These are phyloP conservation scores for Syngnathus floridae DNA, from an alignment of 2,113 vertebrate genomes.

Conservation along the genomic window DNA sequence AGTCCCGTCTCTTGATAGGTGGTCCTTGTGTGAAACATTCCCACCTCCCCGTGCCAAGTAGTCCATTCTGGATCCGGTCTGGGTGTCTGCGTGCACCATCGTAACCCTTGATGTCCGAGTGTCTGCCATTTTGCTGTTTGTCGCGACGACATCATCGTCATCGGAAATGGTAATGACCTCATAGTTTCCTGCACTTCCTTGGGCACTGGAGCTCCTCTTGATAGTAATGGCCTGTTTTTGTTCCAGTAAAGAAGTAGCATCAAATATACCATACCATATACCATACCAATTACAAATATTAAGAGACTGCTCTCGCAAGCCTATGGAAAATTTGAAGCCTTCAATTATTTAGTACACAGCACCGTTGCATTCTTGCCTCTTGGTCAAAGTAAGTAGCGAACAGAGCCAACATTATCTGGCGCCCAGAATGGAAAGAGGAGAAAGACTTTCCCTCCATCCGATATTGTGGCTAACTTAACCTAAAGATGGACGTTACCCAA, in stretches of 20 bases:
- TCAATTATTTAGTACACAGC: too few species aligned
- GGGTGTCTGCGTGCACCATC: conserved; percentile 33
- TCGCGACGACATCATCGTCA: conserved; percentile 35
- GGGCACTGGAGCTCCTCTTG: conserved; percentile 63
- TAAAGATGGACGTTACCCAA: too few species aligned
- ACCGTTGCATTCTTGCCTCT: too few species aligned
- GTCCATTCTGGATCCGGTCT: conserved; percentile 60
- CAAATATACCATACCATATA: not conserved
- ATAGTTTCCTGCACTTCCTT: conserved; percentile 52
- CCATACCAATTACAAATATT: not conserved
- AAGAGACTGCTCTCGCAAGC: not conserved
- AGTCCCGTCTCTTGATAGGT: conserved; percentile 75
- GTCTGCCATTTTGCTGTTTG: conserved; percentile 34
- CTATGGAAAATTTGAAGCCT: too few species aligned
- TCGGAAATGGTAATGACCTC: conserved; percentile 66
- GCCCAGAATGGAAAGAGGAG: too few species aligned
- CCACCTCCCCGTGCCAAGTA: conserved; percentile 77
- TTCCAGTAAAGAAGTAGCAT: not conserved
- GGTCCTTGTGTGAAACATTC: conserved; percentile 48
- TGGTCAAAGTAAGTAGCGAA: too few species aligned
- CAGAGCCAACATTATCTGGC: too few species aligned
- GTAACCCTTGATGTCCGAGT: conserved; percentile 39
- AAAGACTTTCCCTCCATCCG: too few species aligned
- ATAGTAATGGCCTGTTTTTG: conserved; percentile 47
- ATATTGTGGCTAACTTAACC: not conserved